These are phyloP conservation scores for Panthera tigris DNA, from an alignment of 2,113 vertebrate genomes.

Conservation along the genomic window DNA sequence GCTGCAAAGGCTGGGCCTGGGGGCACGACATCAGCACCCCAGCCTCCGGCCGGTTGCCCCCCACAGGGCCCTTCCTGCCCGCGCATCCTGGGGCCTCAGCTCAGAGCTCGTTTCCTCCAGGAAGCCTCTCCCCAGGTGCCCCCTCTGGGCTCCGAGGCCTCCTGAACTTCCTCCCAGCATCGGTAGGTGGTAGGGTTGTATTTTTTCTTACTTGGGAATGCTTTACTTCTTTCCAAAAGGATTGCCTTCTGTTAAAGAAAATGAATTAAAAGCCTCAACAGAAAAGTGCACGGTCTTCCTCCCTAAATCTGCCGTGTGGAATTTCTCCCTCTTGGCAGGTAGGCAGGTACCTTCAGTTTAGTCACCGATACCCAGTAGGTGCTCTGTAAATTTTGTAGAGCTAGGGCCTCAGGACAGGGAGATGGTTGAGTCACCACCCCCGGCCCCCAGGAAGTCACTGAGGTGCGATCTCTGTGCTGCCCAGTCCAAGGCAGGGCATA, in stretches of 20 bases:
- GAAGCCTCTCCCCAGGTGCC: background rate
- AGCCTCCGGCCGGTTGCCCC: background rate
- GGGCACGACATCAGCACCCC: background rate
- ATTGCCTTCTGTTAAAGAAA: background rate
- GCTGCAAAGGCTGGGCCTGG: background rate
- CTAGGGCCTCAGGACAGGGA: background rate
- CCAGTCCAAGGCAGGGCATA: background rate
- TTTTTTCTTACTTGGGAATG: background rate
- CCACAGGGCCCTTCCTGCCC: too few relatives aligned
- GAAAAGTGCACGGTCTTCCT: background rate
- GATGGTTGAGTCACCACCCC: background rate
- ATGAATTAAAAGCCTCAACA: background rate
- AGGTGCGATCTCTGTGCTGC: background rate
- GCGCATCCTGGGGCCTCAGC: background rate
- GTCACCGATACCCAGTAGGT: background rate
- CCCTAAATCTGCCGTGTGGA: background rate
- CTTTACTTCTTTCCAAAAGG: conserved; percentile 23
- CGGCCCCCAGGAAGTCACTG: background rate
- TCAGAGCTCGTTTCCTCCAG: background rate
- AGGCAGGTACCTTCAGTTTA: background rate
- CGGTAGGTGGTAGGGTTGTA: too few relatives aligned
- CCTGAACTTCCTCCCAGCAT: background rate
- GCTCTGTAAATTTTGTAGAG: background rate
- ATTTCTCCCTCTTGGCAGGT: background rate
- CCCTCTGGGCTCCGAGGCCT: background rate